These are phyloP conservation scores for Drosophila parthenogenetica DNA, from an alignment of 2,888 invertebrate genomes.

Conservation along the genomic window DNA sequence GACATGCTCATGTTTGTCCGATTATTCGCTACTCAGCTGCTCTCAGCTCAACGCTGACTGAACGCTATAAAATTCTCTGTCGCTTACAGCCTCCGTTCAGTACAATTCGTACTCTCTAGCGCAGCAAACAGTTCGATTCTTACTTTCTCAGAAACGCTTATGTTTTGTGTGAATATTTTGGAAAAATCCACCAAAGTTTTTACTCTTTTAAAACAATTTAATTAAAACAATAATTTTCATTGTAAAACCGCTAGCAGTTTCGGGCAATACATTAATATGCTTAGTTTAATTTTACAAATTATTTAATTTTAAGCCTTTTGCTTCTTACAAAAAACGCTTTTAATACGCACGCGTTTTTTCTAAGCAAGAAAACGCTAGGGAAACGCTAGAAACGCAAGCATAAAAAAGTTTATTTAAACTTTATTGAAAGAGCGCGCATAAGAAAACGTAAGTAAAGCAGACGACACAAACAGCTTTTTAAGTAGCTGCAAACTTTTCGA, in stretches of 20 bases:
- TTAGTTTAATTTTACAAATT: too few relatives aligned
- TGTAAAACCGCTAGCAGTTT: too few relatives aligned
- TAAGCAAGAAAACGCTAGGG: too few relatives aligned
- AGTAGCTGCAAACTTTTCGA: slow-evolving; percentile 17
- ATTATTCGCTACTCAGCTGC: slow-evolving; percentile 26
- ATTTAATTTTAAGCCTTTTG: too few relatives aligned
- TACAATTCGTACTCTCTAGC: slow-evolving; percentile 17
- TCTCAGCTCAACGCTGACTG: neutral
- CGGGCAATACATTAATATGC: too few relatives aligned
- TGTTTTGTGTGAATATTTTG: neutral
- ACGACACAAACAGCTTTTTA: slow-evolving; percentile 6
- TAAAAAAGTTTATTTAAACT: too few relatives aligned
- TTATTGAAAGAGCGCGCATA: neutral
- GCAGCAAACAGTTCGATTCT: neutral
- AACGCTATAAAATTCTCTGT: slow-evolving; percentile 32
- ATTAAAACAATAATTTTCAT: too few relatives aligned
- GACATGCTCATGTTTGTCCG: neutral
- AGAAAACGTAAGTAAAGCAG: neutral
- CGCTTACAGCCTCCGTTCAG: slow-evolving; percentile 29
- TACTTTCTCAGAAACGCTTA: neutral
- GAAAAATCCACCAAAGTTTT: too few relatives aligned
- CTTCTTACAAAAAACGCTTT: too few relatives aligned
- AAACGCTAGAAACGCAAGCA: too few relatives aligned
- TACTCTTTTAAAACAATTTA: too few relatives aligned
- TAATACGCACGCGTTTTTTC: too few relatives aligned